Evolutionary conservation across 2,113 vertebrate species (phyloP), one percentile per base, ranked within the genome.

Genomic region (Thamnophis sirtalis): DNA sequence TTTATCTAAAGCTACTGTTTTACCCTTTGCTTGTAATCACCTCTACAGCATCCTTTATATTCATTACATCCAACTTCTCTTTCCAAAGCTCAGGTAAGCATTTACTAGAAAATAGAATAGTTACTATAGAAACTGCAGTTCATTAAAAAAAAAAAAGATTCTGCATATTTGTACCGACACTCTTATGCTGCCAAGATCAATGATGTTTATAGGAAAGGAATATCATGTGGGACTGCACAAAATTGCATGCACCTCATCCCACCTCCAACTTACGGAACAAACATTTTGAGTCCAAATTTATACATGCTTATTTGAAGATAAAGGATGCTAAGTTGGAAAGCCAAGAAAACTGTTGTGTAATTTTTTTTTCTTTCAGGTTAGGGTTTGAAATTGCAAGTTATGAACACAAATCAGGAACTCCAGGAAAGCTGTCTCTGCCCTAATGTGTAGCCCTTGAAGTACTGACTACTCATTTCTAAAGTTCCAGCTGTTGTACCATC

Each of bases 61-160:
- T 88, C 5, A 0, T 28, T 87, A 86, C 38, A 95, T 5, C 87
- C 26, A 53, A 58, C 1, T 28, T 89, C 80, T 68, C 4, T 0
- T 58, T 6, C 15, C 49, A 51, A 91, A 91, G 55, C 54, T 0
- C 58, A 92, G 68, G 26, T 54, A 50, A 58, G 2, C 85, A 60
- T 49, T 50, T 0, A 92, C 56, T 33, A 0, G 0, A 93, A 22
- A 55, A 94, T 84, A 93, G 15, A 9, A 26, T 91, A 92, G 92
- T 94, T 55, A 54, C 28, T 90, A 48, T 94, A 86, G 43, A 26
- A 89, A 94, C 10, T 80, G n/a, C 50, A 87, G 89, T 58, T 90
- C 19, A 53, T 92, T 33, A 2, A 2, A 58, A 13, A 43, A 58
- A 13, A 43, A 80, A 54, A 33, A 95, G 87, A 21, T 84, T 87